Percentiles rank a stretch among this genome's conserved stretches.
Conservation (phyloP, 1,140 invertebrate species). For the Listronotus oregonensis region DNA sequence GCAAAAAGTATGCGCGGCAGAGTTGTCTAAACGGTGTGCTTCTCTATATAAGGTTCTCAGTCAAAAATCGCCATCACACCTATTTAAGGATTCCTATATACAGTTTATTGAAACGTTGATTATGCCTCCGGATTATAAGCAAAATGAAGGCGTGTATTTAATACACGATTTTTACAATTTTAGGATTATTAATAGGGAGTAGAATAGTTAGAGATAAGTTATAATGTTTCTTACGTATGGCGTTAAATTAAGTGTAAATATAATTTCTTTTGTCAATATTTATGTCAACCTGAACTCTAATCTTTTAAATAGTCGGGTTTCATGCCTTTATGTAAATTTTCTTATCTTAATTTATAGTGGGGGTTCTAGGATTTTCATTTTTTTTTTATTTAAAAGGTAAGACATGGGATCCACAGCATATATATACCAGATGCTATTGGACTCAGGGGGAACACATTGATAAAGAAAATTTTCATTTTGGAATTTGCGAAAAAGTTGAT, state of each 20-base stretch:
- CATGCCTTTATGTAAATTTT: too few species aligned
- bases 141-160: slow-evolving; percentile 40
- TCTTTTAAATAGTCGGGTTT: too few species aligned
- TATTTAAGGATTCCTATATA: slow-evolving; percentile 29
- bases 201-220: not conserved
- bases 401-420: too few species aligned
- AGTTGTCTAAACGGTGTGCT: slow-evolving; percentile 43
- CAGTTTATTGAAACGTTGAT: slow-evolving; percentile 39
- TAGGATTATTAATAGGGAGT: slow-evolving; percentile 5
- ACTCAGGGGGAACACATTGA: too few species aligned
- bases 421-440: too few species aligned
- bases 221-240: not conserved
- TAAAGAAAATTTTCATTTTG: too few species aligned
- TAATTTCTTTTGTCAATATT: too few species aligned
- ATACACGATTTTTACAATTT: slow-evolving; percentile 29
- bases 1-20: slow-evolving; percentile 43
- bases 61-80: slow-evolving; percentile 20
- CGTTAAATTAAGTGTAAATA: slow-evolving; percentile 4
- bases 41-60: slow-evolving; percentile 39
- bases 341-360: too few species aligned
- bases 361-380: too few species aligned
- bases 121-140: slow-evolving; percentile 46
- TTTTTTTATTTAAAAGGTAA: too few species aligned
- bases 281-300: too few species aligned
- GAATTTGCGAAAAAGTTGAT: too few species aligned